Percentiles rank a stretch among this genome's conserved stretches.
These are phyloP conservation scores for Caenorhabditis elegans DNA, from an alignment of 1,140 invertebrate genomes.

Conservation along the genomic window WBcel235 BX284606.5:14667501-14668000, in stretches of 20 bases:
- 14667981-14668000: no score
- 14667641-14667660: neutral
- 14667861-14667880: conserved; percentile 15
- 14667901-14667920: neutral
- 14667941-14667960: no score
- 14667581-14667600: neutral
- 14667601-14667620: neutral
- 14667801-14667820: conserved; percentile 12
- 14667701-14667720: neutral
- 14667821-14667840: conserved; percentile 16
- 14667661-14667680: neutral
- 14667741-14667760: conserved; percentile 25
- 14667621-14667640: neutral
- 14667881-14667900: neutral
- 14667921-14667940: neutral
- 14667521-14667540: neutral
- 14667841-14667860: neutral
- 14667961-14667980: no score
- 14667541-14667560: neutral
- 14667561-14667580: neutral
- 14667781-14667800: conserved; percentile 15
- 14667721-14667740: conserved; percentile 22
- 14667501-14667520: neutral
- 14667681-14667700: neutral
- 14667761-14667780: conserved; percentile 16